Conservation (phyloP, 2,888 invertebrate species). For the Ochlodes sylvanus region DNA sequence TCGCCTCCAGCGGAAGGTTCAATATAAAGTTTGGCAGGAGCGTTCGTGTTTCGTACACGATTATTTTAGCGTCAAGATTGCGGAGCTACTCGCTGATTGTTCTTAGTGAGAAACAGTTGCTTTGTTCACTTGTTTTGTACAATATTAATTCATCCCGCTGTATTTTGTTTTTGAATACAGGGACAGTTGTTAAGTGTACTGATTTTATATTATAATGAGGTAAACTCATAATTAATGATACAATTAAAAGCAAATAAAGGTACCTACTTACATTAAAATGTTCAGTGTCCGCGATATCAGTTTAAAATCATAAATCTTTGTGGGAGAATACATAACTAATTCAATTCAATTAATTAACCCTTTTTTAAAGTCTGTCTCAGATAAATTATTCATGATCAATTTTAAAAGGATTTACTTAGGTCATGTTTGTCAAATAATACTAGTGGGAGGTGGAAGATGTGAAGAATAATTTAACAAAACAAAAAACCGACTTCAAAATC, state of each 20-base stretch:
- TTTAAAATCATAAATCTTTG: no score
- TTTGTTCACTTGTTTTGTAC: slow-evolving; percentile 6
- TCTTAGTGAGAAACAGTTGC: slow-evolving; percentile 16
- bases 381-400: no score
- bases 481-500: no score
- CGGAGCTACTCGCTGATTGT: slow-evolving; percentile 12
- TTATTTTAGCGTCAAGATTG: slow-evolving; percentile 26
- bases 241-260: neutral
- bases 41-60: slow-evolving; percentile 23
- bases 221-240: neutral
- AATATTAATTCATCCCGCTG: slow-evolving; percentile 14
- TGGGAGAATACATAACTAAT: no score
- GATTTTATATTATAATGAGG: neutral
- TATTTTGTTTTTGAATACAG: neutral
- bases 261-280: no score
- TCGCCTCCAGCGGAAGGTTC: slow-evolving; percentile 24
- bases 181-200: neutral
- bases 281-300: no score
- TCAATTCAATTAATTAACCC: no score
- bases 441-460: no score
- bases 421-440: no score
- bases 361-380: no score
- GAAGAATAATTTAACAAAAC: no score
- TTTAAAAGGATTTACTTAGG: no score
- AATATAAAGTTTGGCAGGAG: slow-evolving; percentile 26